A percentile compares a stretch with the other conserved stretches of the same genome.
Evolutionary conservation across 2,797 vertebrate genomes (phyloP).

Genomic region (Poeciliopsis gracilis): DNA sequence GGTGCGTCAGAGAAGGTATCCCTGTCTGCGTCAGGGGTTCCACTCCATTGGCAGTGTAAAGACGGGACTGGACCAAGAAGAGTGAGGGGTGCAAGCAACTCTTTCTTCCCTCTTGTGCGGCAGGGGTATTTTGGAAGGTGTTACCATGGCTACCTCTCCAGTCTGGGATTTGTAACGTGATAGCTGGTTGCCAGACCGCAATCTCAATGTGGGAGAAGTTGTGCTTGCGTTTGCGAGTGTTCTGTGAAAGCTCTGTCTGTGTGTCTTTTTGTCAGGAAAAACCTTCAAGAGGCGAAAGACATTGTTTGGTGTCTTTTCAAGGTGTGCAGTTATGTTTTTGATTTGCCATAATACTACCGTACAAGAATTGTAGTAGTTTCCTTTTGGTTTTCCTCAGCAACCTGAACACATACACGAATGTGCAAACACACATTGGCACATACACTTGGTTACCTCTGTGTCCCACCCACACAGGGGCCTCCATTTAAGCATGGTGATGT

Average conservation of each 20-base stretch:
- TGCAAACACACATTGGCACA: slow-evolving; percentile 18
- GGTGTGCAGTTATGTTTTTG: slow-evolving; percentile 18
- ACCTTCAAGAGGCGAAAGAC: slow-evolving; percentile 29
- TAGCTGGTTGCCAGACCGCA: slow-evolving; percentile 81
- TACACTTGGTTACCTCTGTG: slow-evolving; percentile 63
- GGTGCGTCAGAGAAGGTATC: slow-evolving; percentile 82
- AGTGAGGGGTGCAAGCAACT: slow-evolving; percentile 74
- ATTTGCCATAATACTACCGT: slow-evolving; percentile 29
- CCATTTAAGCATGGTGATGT: slow-evolving; percentile 56
- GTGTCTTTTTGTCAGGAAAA: slow-evolving; percentile 53
- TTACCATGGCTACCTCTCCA: slow-evolving; percentile 81
- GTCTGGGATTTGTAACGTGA: slow-evolving; percentile 84
- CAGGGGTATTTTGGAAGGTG: slow-evolving; percentile 85
- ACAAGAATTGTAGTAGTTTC: slow-evolving; percentile 37
- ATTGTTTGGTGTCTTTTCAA: slow-evolving; percentile 25
- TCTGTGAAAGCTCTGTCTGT: slow-evolving; percentile 75
- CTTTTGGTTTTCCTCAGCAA: slow-evolving; percentile 52
- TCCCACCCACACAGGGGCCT: slow-evolving; percentile 74
- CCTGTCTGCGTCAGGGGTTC: slow-evolving; percentile 81
- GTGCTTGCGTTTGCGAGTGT: slow-evolving; percentile 77
- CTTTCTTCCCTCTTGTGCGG: slow-evolving; percentile 72
- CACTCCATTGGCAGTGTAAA: slow-evolving; percentile 77
- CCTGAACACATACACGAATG: slow-evolving; percentile 16
- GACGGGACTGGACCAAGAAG: slow-evolving; percentile 50
- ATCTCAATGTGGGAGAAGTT: slow-evolving; percentile 80